Evolutionary conservation across 2,113 vertebrate genomes (phyloP).

Genomic region (Hiodon tergisus): DNA sequence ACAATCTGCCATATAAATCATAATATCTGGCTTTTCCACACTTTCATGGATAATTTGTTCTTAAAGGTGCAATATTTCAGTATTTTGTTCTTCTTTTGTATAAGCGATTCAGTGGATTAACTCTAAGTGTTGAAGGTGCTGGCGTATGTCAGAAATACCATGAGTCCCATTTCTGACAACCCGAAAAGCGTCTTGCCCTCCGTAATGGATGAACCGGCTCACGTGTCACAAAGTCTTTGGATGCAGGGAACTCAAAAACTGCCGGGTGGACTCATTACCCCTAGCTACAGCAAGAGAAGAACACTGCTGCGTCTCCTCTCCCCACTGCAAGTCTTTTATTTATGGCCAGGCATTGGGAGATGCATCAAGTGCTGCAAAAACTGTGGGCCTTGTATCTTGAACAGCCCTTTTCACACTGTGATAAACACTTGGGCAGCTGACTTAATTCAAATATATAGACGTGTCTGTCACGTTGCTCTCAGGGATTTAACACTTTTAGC

Average conservation of each 20-base stretch:
- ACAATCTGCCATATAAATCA: conserved; percentile 26
- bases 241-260: not conserved
- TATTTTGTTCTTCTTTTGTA: conserved; percentile 33
- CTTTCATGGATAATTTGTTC: conserved; percentile 56
- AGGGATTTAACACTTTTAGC: conserved; percentile 31
- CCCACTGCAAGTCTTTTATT: conserved; percentile 18
- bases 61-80: conserved; percentile 32
- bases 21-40: conserved; percentile 25
- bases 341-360: conserved; percentile 23
- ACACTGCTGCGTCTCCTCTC: conserved; percentile 16
- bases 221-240: not conserved
- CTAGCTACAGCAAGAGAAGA: not conserved
- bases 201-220: not conserved
- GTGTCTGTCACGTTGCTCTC: conserved; percentile 12
- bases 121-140: not conserved
- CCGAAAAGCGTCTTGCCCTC: not conserved
- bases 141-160: not conserved
- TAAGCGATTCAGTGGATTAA: conserved; percentile 13
- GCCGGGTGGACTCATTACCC: not conserved
- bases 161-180: not conserved
- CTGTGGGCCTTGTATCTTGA: conserved; percentile 15
- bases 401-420: conserved; percentile 21
- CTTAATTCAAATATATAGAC: conserved; percentile 28
- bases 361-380: conserved; percentile 4
- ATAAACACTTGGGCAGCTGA: conserved; percentile 22